A percentile compares a stretch with the other conserved stretches of the same genome.
Conservation (phyloP, 2,797 vertebrate species). For the Parauchenoglanis punctatus region DNA sequence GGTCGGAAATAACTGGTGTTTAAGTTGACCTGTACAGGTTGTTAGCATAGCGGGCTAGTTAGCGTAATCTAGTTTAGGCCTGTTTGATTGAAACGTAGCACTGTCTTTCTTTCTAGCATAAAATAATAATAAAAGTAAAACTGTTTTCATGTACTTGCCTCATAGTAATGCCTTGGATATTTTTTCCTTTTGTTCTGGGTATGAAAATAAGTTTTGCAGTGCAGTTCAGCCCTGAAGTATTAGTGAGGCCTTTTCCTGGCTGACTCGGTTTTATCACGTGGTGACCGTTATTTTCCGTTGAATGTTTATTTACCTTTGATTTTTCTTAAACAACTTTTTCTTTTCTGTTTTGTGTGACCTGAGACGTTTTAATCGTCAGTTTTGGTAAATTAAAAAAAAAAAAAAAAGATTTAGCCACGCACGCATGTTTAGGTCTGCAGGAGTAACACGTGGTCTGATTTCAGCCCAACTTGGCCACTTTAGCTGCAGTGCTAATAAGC, state of each 20-base stretch:
- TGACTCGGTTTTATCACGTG: background rate
- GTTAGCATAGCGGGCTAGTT: background rate
- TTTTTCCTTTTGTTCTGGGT: background rate
- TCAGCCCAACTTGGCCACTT: background rate
- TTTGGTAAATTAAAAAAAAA: background rate
- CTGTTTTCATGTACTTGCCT: background rate
- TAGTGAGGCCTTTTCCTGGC: background rate
- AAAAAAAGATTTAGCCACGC: too few relatives aligned
- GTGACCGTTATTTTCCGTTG: background rate
- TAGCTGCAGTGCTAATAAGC: background rate
- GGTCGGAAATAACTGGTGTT: background rate
- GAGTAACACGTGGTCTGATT: constrained; percentile 29
- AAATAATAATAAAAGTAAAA: background rate
- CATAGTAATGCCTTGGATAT: too few relatives aligned
- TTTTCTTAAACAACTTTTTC: too few relatives aligned
- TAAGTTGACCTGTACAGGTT: too few relatives aligned
- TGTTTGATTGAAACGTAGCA: background rate
- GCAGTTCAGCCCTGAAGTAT: background rate
- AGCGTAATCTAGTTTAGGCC: background rate
- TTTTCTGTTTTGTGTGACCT: background rate
- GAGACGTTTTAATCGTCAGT: background rate
- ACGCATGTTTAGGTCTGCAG: background rate
- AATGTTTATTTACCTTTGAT: too few relatives aligned
- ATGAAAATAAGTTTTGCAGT: background rate
- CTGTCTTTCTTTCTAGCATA: background rate